Conservation (phyloP, 2,113 vertebrate genomes). For the Scomber scombrus region DNA sequence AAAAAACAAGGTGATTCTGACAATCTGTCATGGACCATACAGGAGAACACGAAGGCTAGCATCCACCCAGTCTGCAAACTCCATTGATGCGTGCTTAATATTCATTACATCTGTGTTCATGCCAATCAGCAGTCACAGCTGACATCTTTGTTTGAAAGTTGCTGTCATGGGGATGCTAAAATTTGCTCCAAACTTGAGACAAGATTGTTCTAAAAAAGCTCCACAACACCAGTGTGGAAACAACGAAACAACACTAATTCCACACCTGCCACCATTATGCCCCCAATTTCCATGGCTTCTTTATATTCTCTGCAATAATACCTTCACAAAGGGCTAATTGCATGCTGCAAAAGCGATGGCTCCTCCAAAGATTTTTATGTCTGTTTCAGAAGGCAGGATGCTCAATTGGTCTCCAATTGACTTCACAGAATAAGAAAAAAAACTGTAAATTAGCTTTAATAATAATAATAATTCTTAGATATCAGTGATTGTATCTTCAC, state of each 20-base stretch:
- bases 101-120: slow-evolving; percentile 44
- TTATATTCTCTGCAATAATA: slow-evolving; percentile 61
- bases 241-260: slow-evolving; percentile 56
- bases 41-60: slow-evolving; percentile 25
- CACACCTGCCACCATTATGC: slow-evolving; percentile 74
- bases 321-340: slow-evolving; percentile 64
- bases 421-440: slow-evolving; percentile 25
- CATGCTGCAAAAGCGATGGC: slow-evolving; percentile 31
- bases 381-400: slow-evolving; percentile 51
- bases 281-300: slow-evolving; percentile 52
- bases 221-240: slow-evolving; percentile 39
- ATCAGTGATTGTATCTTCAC: slow-evolving; percentile 70
- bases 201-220: slow-evolving; percentile 39
- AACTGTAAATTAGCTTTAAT: slow-evolving; percentile 22
- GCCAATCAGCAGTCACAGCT: slow-evolving; percentile 52
- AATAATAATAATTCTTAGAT: slow-evolving; percentile 44
- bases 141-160: slow-evolving; percentile 60
- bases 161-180: slow-evolving; percentile 30
- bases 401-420: slow-evolving; percentile 38
- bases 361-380: slow-evolving; percentile 46
- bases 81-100: slow-evolving; percentile 45
- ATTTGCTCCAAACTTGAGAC: slow-evolving; percentile 47
- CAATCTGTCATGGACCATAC: slow-evolving; percentile 50
- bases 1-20: slow-evolving; percentile 57
- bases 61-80: slow-evolving; percentile 43